A percentile compares a stretch with the other conserved stretches of the same genome.
phyloP scores from a whole-genome alignment of 2,113 vertebrate genomes.

The Telmatochromis brichardi region DNA sequence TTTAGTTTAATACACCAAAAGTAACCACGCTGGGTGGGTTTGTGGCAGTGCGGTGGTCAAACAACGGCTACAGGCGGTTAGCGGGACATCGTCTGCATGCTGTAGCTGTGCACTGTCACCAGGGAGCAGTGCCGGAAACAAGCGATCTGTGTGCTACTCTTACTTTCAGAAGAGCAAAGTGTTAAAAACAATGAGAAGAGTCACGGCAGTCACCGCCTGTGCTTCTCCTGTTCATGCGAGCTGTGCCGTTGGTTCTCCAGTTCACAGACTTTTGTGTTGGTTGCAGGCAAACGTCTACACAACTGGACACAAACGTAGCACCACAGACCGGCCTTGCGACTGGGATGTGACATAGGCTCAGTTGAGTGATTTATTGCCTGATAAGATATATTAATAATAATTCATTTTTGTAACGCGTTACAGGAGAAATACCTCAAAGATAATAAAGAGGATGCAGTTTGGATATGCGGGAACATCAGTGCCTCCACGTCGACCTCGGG shows the following conservation, averaged over 20 bases:
- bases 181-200: neutral
- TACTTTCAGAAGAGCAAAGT: neutral
- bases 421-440: neutral
- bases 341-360: neutral
- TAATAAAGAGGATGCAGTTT: neutral
- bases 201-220: neutral
- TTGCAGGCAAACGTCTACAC: neutral
- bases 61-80: neutral
- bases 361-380: neutral
- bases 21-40: neutral
- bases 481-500: too few species aligned
- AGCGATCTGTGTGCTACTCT: neutral
- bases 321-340: neutral
- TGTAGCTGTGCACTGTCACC: neutral
- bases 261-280: neutral
- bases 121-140: neutral
- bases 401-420: neutral
- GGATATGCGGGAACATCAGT: neutral
- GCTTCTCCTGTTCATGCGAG: neutral
- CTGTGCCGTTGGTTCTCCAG: neutral
- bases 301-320: neutral
- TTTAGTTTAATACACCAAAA: neutral
- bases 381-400: neutral
- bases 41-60: neutral
- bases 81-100: neutral